These are phyloP conservation scores for Physeter macrocephalus DNA, from an alignment of 2,113 vertebrate species.

Conservation along the genomic window DNA sequence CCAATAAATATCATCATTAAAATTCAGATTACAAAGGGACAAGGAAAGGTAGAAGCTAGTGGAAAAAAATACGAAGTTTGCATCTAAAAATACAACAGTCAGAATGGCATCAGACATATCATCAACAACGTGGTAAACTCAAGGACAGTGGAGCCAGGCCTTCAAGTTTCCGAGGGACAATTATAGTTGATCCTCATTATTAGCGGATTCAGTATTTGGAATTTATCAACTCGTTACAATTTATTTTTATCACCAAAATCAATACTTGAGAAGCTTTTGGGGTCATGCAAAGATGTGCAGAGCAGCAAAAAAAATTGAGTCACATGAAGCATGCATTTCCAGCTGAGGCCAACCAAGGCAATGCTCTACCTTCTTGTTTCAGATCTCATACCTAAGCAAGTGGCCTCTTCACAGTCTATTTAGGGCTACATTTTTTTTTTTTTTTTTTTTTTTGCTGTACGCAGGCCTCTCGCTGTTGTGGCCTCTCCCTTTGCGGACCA, in stretches of 20 bases:
- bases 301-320: too few species aligned
- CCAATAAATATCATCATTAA: background rate
- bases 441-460: too few species aligned
- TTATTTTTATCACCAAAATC: background rate
- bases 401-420: background rate
- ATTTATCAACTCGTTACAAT: background rate
- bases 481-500: too few species aligned
- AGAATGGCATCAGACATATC: background rate
- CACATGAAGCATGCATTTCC: accelerated
- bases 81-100: background rate
- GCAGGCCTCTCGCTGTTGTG: too few species aligned
- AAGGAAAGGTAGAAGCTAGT: background rate
- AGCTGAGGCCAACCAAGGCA: background rate
- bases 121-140: background rate
- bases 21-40: background rate
- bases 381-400: background rate
- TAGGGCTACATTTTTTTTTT: background rate
- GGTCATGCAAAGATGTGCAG: background rate
- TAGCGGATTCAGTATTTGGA: background rate
- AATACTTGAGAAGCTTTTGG: background rate
- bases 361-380: accelerated
- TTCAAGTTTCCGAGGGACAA: background rate
- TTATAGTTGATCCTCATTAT: too few species aligned
- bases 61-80: background rate
- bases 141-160: accelerated